phyloP scores from a whole-genome alignment of 2,888 invertebrate genomes.

The Anoncus sp. region DNA sequence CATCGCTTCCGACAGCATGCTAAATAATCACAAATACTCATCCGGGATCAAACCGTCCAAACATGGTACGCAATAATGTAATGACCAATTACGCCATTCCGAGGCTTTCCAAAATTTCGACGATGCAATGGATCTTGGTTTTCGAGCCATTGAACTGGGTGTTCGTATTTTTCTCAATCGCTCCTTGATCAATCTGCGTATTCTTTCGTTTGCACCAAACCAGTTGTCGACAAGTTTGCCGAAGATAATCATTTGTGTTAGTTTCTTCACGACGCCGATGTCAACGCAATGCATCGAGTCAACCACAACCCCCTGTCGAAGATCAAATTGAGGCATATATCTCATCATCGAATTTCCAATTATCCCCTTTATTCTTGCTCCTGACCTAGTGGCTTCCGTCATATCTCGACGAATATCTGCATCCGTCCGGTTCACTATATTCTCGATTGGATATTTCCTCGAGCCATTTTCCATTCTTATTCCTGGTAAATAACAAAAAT shows the following conservation, averaged over 20 bases:
- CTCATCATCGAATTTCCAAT: constrained; percentile 7
- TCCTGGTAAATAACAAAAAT: constrained; percentile 22
- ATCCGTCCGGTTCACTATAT: constrained; percentile 20
- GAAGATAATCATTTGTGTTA: constrained; percentile 18
- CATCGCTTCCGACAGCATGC: constrained; percentile 20
- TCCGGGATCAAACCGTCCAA: constrained; percentile 13
- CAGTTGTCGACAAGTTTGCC: constrained; percentile 5
- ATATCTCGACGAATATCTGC: no score
- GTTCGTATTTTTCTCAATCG: constrained; percentile 26
- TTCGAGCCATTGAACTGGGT: constrained; percentile 8
- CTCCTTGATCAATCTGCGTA: constrained; percentile 21
- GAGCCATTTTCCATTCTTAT: no score
- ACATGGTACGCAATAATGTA: no score
- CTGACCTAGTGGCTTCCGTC: constrained; percentile 17
- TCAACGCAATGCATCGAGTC: constrained; percentile 46
- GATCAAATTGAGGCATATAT: constrained; percentile 21
- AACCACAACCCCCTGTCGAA: constrained; percentile 26
- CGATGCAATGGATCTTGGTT: constrained; percentile 2
- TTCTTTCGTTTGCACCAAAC: constrained; percentile 3
- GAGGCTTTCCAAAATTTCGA: constrained; percentile 5
- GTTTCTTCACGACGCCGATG: no score
- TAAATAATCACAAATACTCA: constrained; percentile 17
- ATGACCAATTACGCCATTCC: no score
- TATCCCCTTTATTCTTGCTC: constrained; percentile 13
- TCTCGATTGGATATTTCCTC: constrained; percentile 21